Conservation (phyloP, 2,113 vertebrate genomes). For the Gadus macrocephalus region DNA sequence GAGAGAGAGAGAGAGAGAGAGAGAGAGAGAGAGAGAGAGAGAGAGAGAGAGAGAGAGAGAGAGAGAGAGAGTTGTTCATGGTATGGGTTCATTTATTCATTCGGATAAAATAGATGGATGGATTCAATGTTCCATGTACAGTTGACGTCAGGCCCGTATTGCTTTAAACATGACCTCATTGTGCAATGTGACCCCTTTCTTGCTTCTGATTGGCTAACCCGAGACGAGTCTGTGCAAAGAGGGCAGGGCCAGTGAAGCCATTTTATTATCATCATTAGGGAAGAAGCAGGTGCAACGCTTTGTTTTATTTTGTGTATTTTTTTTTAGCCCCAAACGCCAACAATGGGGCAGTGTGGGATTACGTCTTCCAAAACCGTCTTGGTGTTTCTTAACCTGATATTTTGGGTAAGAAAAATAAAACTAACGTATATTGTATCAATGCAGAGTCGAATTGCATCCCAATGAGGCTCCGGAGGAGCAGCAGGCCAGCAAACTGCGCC, state of each 20-base stretch:
- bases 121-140: no score
- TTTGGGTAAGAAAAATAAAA: slow-evolving; percentile 82
- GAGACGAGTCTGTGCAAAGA: slow-evolving; percentile 41
- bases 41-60: no score
- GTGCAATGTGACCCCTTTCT: slow-evolving; percentile 31
- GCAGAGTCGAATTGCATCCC: slow-evolving; percentile 30
- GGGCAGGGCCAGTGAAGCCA: slow-evolving; percentile 49
- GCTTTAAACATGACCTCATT: slow-evolving; percentile 24
- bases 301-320: slow-evolving; percentile 12
- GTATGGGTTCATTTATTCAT: no score
- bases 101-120: no score
- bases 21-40: no score
- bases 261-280: slow-evolving; percentile 60
- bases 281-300: slow-evolving; percentile 56
- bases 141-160: neutral
- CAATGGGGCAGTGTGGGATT: slow-evolving; percentile 87
- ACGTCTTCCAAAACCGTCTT: slow-evolving; percentile 96
- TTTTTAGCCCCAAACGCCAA: neutral
- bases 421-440: slow-evolving; percentile 32
- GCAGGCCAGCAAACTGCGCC: slow-evolving; percentile 53
- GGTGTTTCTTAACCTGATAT: slow-evolving; percentile 96
- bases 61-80: no score
- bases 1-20: no score
- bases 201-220: neutral
- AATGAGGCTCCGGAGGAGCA: slow-evolving; percentile 22